These are phyloP conservation scores for Crypturellus undulatus DNA, from an alignment of 2,113 vertebrate genomes.

Conservation along the genomic window DNA sequence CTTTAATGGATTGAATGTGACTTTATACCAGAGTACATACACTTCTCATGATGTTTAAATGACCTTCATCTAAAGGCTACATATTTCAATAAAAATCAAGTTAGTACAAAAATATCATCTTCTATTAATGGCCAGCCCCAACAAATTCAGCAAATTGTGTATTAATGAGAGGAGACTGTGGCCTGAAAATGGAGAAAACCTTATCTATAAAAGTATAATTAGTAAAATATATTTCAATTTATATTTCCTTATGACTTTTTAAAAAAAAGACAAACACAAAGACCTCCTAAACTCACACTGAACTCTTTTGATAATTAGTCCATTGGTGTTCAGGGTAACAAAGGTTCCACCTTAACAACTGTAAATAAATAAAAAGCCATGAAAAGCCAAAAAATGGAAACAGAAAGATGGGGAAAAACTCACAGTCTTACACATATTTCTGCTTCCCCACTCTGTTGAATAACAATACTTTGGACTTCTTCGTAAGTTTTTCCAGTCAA, in stretches of 20 bases:
- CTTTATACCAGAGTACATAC: constrained; percentile 29
- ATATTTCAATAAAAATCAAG: constrained; percentile 41
- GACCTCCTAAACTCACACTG: constrained; percentile 46
- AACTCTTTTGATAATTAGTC: constrained; percentile 54
- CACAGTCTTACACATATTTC: constrained; percentile 99
- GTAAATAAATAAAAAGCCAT: constrained; percentile 76
- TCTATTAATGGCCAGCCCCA: neutral
- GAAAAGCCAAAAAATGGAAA: constrained; percentile 83
- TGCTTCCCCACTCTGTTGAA: constrained; percentile 93
- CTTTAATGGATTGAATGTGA: constrained; percentile 75
- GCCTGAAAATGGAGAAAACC: neutral
- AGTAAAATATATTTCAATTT: constrained; percentile 32
- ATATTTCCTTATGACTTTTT: constrained; percentile 32
- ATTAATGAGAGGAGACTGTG: neutral
- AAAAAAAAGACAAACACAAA: constrained; percentile 32
- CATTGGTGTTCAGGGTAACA: constrained; percentile 42
- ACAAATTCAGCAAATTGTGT: neutral
- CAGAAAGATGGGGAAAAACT: constrained; percentile 88
- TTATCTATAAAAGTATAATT: constrained; percentile 25
- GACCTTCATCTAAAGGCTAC: constrained; percentile 37
- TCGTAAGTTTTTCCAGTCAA: constrained; percentile 96
- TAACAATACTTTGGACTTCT: constrained; percentile 94
- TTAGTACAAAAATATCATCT: neutral
- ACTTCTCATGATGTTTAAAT: constrained; percentile 49
- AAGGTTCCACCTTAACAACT: constrained; percentile 83